Evolutionary conservation across 2,797 vertebrate genomes (phyloP).

Genomic region (Eidolon dupreanum): DNA sequence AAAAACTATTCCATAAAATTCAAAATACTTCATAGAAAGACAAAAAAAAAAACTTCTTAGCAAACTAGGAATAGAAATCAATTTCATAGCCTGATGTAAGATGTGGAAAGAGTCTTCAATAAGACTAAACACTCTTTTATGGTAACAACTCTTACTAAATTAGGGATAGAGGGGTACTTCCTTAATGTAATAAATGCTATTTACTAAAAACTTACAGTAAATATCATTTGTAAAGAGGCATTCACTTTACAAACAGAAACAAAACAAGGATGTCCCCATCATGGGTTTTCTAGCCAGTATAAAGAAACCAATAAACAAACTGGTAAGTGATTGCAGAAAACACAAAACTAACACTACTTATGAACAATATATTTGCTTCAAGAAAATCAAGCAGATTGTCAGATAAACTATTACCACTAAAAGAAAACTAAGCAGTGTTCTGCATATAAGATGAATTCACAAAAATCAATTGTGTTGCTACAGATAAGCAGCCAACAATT

Average conservation of each 20-base stretch:
- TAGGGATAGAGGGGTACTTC: neutral
- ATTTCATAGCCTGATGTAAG: neutral
- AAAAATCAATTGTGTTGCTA: neutral
- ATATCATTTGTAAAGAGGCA: neutral
- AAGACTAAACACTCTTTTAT: constrained; percentile 10
- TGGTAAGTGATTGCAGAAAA: neutral
- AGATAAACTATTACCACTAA: neutral
- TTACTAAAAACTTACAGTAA: constrained; percentile 19
- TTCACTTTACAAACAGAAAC: neutral
- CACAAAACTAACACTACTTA: neutral
- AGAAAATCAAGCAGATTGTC: neutral
- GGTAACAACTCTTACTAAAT: constrained; percentile 4
- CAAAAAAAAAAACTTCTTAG: neutral
- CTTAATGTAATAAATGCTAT: constrained; percentile 7
- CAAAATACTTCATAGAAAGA: neutral
- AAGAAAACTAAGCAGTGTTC: neutral
- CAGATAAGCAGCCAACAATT: neutral
- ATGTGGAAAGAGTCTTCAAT: neutral
- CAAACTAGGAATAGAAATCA: neutral
- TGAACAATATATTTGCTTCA: neutral
- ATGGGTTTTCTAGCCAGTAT: neutral
- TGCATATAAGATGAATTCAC: neutral
- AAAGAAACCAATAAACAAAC: neutral
- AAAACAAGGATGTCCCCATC: neutral
- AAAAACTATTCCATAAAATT: neutral